A percentile compares a stretch with the other conserved stretches of the same genome.
phyloP scores from a whole-genome alignment of 2,797 vertebrate genomes.

The Onychomys leucogaster region DNA sequence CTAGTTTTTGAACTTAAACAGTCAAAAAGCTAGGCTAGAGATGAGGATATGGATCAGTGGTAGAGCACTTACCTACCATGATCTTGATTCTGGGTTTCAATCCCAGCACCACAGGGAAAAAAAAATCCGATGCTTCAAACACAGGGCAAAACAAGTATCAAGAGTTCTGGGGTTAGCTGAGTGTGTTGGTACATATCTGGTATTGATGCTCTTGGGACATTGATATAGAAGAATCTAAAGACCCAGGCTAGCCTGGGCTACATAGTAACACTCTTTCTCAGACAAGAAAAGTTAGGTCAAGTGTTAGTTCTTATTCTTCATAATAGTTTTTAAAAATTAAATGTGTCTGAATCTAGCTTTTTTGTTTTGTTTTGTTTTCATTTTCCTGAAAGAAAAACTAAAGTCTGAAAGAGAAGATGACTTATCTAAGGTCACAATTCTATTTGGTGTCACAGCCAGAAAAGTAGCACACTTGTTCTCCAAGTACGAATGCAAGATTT shows the following conservation, averaged over 20 bases:
- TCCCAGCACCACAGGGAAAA: not conserved
- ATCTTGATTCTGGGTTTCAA: not conserved
- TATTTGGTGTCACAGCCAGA: slow-evolving; percentile 25
- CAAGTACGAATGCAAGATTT: slow-evolving; percentile 41
- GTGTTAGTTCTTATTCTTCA: slow-evolving; percentile 45
- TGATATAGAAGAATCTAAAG: not conserved
- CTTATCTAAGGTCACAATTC: slow-evolving; percentile 30
- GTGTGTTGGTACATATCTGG: not conserved
- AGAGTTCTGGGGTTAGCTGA: slow-evolving; percentile 28
- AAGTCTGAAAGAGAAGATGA: slow-evolving; percentile 29
- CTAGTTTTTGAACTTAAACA: slow-evolving; percentile 22
- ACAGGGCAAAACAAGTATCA: slow-evolving; percentile 48
- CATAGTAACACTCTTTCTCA: not conserved
- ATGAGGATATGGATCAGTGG: not conserved
- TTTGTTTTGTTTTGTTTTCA: not conserved
- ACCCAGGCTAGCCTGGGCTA: not conserved
- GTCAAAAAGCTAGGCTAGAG: not conserved
- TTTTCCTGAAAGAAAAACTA: slow-evolving; percentile 56
- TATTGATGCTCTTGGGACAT: not conserved
- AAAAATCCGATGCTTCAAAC: not conserved
- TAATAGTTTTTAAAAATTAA: slow-evolving; percentile 32
- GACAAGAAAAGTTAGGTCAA: slow-evolving; percentile 3
- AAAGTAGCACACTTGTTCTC: slow-evolving; percentile 33
- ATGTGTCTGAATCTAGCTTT: slow-evolving; percentile 36
- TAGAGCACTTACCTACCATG: not conserved